These are phyloP conservation scores for Globodera ellingtonae DNA, from an alignment of 1,140 invertebrate genomes.

Conservation along the genomic window DNA sequence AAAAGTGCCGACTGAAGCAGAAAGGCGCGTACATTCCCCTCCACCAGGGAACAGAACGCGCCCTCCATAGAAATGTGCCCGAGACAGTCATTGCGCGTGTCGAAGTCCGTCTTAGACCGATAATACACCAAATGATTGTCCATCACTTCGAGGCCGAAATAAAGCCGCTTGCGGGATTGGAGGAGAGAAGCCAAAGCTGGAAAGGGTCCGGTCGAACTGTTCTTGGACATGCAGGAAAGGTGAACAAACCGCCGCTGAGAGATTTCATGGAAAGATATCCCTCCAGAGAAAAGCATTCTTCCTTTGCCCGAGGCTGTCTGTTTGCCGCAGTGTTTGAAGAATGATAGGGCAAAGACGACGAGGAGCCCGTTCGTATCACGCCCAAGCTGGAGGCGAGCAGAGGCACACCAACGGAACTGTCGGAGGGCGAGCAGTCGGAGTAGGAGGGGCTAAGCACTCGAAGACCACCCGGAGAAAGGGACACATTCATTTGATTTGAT, in stretches of 20 bases:
- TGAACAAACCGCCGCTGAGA: slow-evolving; percentile 39
- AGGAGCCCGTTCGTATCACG: not conserved
- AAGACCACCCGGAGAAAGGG: not conserved
- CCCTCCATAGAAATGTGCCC: slow-evolving; percentile 45
- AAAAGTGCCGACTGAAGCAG: slow-evolving; percentile 55
- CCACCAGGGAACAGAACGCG: slow-evolving; percentile 42
- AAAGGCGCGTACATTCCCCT: slow-evolving; percentile 52
- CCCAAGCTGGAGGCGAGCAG: not conserved
- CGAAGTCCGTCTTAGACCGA: slow-evolving; percentile 55
- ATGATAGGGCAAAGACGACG: not conserved
- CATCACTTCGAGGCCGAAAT: slow-evolving; percentile 58
- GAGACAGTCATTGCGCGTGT: slow-evolving; percentile 45
- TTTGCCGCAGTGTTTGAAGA: not conserved
- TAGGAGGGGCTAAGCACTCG: not conserved
- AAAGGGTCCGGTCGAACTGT: slow-evolving; percentile 24
- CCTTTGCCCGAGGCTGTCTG: slow-evolving; percentile 19
- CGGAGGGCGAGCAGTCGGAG: not conserved
- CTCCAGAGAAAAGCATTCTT: slow-evolving; percentile 54
- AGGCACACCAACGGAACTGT: not conserved
- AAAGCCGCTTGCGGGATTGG: slow-evolving; percentile 48
- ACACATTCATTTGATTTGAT: not conserved
- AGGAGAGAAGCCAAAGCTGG: slow-evolving; percentile 54
- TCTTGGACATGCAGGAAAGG: not conserved
- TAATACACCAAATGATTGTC: slow-evolving; percentile 53
- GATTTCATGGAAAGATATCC: slow-evolving; percentile 49